Base-by-base conservation (phyloP, 2,888 invertebrate genomes). In the Muschampia plurimacula region DNA sequence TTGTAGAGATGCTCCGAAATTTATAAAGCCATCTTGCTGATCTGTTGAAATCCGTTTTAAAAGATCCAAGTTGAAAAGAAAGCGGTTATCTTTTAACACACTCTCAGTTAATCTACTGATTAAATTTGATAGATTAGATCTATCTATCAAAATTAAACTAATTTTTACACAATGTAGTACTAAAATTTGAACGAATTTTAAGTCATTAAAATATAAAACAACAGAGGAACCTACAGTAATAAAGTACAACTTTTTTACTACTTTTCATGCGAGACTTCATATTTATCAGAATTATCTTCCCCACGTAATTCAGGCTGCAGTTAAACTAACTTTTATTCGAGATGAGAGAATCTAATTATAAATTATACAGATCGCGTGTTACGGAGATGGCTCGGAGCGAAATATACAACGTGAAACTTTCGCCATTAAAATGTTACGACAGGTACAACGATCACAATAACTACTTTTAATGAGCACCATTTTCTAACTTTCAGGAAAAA, bases 381-480 rank as follows among this genome's bases (percentile, higher is more conserved):
- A 66, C 59, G 52, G 55, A 28, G 62, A 49, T 60, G 32, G 52
- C 67, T 72, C 22, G 28, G 32, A 67, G 72, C 67, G 67, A 66
- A 66, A 67, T 57, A 70, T 64, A 59, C 65, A n/a, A 69, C 74
- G 76, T 78, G 72, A 75, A 89, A 90, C 85, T 89, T 88, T 77
- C 74, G 73, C 83, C 86, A 87, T 88, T 88, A 88, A 86, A 89
- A 86, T 84, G 81, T 85, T 83, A 85, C 83, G 82, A 81, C 80
- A 77, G 74, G 77, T 81, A 79, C 80, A 78, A 79, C 86, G 85
- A 86, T 86, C 84, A 86, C 83, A 84, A 69, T 74, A 74, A 70
- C 84, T 86, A 86, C 84, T 88, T 89, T 87, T 89, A 88, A 89
- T 86, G 86, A 89, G 86, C 79, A 81, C 79, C 74, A 78, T 81